Base-by-base conservation (phyloP, 2,888 invertebrate species). In the Scaptomyza flava region DNA sequence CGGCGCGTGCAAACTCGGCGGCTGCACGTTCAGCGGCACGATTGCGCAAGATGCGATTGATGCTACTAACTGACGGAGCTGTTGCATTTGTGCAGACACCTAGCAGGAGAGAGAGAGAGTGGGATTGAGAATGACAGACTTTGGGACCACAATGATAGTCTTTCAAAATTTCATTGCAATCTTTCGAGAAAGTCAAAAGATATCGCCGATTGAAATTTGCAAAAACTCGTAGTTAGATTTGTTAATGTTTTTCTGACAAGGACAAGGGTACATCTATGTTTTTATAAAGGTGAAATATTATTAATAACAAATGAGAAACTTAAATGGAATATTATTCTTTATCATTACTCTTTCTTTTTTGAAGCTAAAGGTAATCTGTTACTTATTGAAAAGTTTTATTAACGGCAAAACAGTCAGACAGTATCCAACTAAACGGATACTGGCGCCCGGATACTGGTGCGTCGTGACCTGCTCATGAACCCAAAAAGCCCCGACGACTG, bases 1-100 rank as follows among this genome's bases (percentile, higher is more conserved):
- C 97, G 0, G 97, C 97, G 14, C 98, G 93, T 0, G 98, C 98
- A 84, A 99, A 98, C 92, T 99, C 98, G 0, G 98, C 98, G 0
- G 98, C 98, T 0, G 98, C 98, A 6, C 98, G 93, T 91, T 99
- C 99, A 0, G 99, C 98, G 0, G 99, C 99, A 11, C 99, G 94
- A 91, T 99, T 99, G 72, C 99, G 93, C 58, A 99, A 93, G 89
- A 99, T 99, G 84, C 99, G 94, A 93, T 98, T 99, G 92, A 99
- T 99, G 78, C 98, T 98, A 88, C 98, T 98, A 3, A 99, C 98
- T 53, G 98, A 98, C 0, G 99, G 99, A 0, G 99, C 98, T 20
- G 98, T 98, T 53, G 96, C 96, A 91, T 98, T 98, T 42, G 97
- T 97, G 92, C 99, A 99, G 7, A 99, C 97, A 79, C 97, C 98